A percentile compares a stretch with the other conserved stretches of the same genome.
Conservation (phyloP, 2,888 invertebrate genomes). For the Diplazon laetatorius region DNA sequence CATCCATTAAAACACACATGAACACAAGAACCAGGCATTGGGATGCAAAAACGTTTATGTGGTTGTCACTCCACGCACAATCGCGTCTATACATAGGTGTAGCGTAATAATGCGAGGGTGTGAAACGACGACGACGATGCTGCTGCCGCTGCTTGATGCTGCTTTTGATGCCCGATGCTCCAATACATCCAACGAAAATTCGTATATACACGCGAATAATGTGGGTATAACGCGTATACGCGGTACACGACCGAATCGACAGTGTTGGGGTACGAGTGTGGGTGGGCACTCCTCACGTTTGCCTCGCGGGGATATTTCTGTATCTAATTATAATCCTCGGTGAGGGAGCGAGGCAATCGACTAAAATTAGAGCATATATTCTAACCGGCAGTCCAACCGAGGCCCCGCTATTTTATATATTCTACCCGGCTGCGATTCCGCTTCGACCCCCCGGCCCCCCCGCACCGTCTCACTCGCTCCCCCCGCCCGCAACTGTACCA, state of each 20-base stretch:
- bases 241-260: constrained; percentile 49
- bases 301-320: constrained; percentile 79
- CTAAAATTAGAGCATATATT: constrained; percentile 82
- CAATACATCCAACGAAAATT: background rate
- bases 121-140: constrained; percentile 7
- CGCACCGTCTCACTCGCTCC: constrained; percentile 33
- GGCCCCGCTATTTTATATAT: constrained; percentile 51
- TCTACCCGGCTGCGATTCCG: constrained; percentile 30
- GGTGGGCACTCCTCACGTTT: constrained; percentile 72
- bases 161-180: too few relatives aligned
- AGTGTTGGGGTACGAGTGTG: constrained; percentile 71
- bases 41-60: background rate
- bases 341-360: constrained; percentile 82
- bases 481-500: constrained; percentile 28
- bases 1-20: too few relatives aligned
- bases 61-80: background rate
- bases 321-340: constrained; percentile 82
- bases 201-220: background rate
- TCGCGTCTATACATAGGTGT: background rate
- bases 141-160: too few relatives aligned
- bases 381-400: constrained; percentile 73
- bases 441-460: too few relatives aligned
- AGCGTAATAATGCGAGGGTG: constrained; percentile 27
- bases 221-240: constrained; percentile 30
- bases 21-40: background rate